Percentiles rank a stretch among this genome's conserved stretches.
Evolutionary conservation across 2,888 invertebrate genomes (phyloP).

Genomic region (Pristionchus fissidentatus): DNA sequence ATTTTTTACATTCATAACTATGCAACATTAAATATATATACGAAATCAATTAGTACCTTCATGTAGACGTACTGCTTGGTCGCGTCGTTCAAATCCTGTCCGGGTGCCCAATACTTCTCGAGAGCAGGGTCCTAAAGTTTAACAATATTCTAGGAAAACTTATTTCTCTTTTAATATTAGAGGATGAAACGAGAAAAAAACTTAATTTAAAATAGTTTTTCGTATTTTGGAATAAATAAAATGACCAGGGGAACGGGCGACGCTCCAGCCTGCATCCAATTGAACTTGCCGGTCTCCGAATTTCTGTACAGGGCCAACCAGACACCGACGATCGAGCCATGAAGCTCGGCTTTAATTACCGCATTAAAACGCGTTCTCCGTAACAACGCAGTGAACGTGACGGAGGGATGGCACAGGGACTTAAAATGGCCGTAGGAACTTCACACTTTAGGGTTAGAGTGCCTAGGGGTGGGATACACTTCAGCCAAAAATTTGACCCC

Average conservation of each 20-base stretch:
- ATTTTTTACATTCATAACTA: no score
- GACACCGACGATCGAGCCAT: neutral
- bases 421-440: no score
- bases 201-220: no score
- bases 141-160: neutral
- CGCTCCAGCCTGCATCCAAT: neutral
- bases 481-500: no score
- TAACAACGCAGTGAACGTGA: no score
- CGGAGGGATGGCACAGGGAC: no score
- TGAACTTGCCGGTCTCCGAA: neutral
- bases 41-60: constrained; percentile 39
- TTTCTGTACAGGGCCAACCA: constrained; percentile 16
- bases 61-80: constrained; percentile 59
- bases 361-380: no score
- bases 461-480: no score
- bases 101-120: constrained; percentile 54
- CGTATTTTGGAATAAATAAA: neutral
- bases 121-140: constrained; percentile 48
- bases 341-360: constrained; percentile 9
- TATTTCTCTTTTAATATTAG: no score
- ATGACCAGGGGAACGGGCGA: constrained; percentile 32
- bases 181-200: no score
- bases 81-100: constrained; percentile 53
- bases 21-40: no score
- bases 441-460: no score